Conservation (phyloP, 2,888 invertebrate genomes). For the Thecophora atra region DNA sequence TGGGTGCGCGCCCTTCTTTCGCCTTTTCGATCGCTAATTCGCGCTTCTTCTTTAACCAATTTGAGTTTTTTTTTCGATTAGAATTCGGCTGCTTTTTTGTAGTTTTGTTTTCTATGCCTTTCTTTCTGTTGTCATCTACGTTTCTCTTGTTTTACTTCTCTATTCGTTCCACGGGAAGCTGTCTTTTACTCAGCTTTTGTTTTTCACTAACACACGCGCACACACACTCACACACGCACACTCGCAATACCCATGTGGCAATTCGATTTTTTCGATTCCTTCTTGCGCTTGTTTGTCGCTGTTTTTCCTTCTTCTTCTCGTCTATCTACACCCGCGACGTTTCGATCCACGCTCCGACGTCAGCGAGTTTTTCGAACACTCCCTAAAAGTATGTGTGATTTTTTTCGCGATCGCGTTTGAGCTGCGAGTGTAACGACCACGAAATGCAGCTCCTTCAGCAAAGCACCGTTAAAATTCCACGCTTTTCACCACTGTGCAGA, state of each 20-base stretch:
- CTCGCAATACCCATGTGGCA: constrained; percentile 33
- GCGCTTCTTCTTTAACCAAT: not conserved
- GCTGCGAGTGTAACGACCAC: no score
- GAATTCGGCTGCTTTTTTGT: not conserved
- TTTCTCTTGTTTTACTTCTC: constrained; percentile 27
- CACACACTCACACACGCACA: constrained; percentile 25
- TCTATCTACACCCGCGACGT: constrained; percentile 51
- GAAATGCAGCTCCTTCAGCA: no score
- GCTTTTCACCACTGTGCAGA: not conserved
- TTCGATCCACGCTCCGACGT: constrained; percentile 49
- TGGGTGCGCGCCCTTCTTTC: constrained; percentile 6
- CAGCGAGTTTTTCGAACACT: constrained; percentile 29
- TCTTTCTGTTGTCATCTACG: not conserved
- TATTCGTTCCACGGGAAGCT: constrained; percentile 37
- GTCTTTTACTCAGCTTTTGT: constrained; percentile 36
- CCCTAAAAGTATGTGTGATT: constrained; percentile 27
- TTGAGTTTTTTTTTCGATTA: not conserved
- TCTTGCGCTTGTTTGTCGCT: constrained; percentile 42
- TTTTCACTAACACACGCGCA: constrained; percentile 30
- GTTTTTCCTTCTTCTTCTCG: constrained; percentile 45
- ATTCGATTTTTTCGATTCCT: constrained; percentile 38
- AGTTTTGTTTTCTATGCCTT: no score
- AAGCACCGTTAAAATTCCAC: no score
- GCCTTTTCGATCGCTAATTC: constrained; percentile 8
- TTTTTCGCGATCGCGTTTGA: constrained; percentile 19